Percentiles rank a stretch among this genome's conserved stretches.
These are phyloP conservation scores for Leptocoma aspasia DNA, from an alignment of 2,113 vertebrate species.

Conservation along the genomic window DNA sequence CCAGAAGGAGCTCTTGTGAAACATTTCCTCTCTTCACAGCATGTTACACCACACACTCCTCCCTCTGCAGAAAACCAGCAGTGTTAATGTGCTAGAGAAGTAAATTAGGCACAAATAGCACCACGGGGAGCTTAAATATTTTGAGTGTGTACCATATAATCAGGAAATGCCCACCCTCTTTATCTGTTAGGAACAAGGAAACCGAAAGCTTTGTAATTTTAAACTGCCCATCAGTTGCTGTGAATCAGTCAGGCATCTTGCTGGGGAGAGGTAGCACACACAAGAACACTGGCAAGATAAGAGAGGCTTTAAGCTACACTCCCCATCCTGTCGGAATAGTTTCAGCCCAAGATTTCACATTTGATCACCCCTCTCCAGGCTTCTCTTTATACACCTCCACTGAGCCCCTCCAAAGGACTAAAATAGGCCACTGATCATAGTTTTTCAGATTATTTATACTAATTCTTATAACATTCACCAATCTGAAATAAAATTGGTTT, in stretches of 20 bases:
- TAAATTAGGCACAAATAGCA: conserved; percentile 49
- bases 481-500: not conserved
- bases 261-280: not conserved
- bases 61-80: conserved; percentile 13
- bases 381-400: not conserved
- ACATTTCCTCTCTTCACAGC: conserved; percentile 73
- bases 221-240: not conserved
- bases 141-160: not conserved
- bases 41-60: conserved; percentile 32
- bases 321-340: not conserved
- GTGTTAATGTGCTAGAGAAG: conserved; percentile 31
- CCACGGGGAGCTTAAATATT: conserved; percentile 37
- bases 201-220: conserved; percentile 33
- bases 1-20: conserved; percentile 76
- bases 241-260: not conserved
- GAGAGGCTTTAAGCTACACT: not conserved
- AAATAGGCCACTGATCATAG: not conserved
- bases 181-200: conserved; percentile 31
- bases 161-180: conserved; percentile 50
- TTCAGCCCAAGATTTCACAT: not conserved
- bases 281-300: not conserved
- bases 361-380: not conserved
- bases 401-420: not conserved
- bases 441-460: not conserved
- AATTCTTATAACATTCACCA: not conserved